Conservation (phyloP, 2,888 invertebrate species). For the Pandemis corylana region DNA sequence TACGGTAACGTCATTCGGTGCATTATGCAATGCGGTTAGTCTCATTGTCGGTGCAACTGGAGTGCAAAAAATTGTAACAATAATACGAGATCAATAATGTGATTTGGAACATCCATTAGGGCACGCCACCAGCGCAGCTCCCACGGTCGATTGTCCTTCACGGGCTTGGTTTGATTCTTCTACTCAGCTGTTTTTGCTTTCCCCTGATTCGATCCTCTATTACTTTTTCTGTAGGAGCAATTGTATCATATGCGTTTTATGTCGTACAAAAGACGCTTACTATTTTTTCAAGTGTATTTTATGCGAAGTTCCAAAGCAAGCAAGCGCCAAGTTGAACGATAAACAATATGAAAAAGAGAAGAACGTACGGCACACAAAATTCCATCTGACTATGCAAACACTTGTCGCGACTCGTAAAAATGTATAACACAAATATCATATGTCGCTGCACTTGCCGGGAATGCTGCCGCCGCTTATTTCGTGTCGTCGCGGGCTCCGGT, state of each 20-base stretch:
- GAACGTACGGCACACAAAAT: slow-evolving; percentile 59
- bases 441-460: slow-evolving; percentile 62
- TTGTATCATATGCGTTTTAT: not conserved
- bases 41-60: slow-evolving; percentile 52
- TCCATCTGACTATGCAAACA: slow-evolving; percentile 72
- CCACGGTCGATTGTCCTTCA: slow-evolving; percentile 70
- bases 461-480: slow-evolving; percentile 71
- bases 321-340: slow-evolving; percentile 27
- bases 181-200: slow-evolving; percentile 18
- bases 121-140: slow-evolving; percentile 72
- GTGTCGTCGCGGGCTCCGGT: slow-evolving; percentile 48
- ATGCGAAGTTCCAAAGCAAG: slow-evolving; percentile 5
- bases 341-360: slow-evolving; percentile 39
- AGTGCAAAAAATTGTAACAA: slow-evolving; percentile 70
- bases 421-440: slow-evolving; percentile 74
- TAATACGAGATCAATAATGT: slow-evolving; percentile 78
- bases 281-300: slow-evolving; percentile 1
- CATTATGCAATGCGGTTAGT: slow-evolving; percentile 66
- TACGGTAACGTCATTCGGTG: slow-evolving; percentile 53
- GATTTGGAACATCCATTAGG: slow-evolving; percentile 74
- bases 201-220: not conserved
- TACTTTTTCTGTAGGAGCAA: not conserved
- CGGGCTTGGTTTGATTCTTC: slow-evolving; percentile 28
- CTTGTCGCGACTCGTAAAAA: slow-evolving; percentile 69
- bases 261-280: not conserved